Evolutionary conservation across 2,797 vertebrate genomes (phyloP).

Genomic region (Danio kyathit): DNA sequence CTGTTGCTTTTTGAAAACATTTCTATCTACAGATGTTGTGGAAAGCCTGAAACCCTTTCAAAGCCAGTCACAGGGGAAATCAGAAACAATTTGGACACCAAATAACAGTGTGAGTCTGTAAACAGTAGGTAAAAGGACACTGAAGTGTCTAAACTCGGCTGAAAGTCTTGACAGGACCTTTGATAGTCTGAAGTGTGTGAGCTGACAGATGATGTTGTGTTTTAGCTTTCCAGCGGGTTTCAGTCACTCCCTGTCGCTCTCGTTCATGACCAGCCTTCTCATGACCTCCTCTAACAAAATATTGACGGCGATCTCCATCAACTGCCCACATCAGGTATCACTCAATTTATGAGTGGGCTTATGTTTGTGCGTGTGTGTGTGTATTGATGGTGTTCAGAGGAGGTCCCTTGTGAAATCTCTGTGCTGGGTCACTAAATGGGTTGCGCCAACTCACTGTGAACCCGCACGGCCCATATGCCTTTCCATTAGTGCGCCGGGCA

Average conservation of each 20-base stretch:
- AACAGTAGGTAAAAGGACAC: not conserved
- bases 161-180: slow-evolving; percentile 7
- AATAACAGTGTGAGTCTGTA: slow-evolving; percentile 6
- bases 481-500: slow-evolving; percentile 22
- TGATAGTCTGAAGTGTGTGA: slow-evolving; percentile 6
- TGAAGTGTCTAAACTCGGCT: slow-evolving; percentile 7
- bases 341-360: slow-evolving; percentile 38
- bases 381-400: slow-evolving; percentile 22
- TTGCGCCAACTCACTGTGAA: slow-evolving; percentile 30
- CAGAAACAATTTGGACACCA: slow-evolving; percentile 18
- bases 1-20: slow-evolving; percentile 1
- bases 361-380: slow-evolving; percentile 21
- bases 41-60: slow-evolving; percentile 6
- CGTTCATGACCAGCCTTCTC: slow-evolving; percentile 4
- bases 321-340: slow-evolving; percentile 47
- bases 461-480: slow-evolving; percentile 7
- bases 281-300: slow-evolving; percentile 33
- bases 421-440: slow-evolving; percentile 40
- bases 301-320: slow-evolving; percentile 33
- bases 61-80: slow-evolving; percentile 8
- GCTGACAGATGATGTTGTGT: not conserved
- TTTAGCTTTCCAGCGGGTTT: slow-evolving; percentile 20
- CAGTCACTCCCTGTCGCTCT: not conserved
- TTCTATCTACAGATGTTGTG: not conserved
- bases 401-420: slow-evolving; percentile 21